Conservation (phyloP, 1,140 invertebrate species). For the Caenorhabditis brenneri region DNA sequence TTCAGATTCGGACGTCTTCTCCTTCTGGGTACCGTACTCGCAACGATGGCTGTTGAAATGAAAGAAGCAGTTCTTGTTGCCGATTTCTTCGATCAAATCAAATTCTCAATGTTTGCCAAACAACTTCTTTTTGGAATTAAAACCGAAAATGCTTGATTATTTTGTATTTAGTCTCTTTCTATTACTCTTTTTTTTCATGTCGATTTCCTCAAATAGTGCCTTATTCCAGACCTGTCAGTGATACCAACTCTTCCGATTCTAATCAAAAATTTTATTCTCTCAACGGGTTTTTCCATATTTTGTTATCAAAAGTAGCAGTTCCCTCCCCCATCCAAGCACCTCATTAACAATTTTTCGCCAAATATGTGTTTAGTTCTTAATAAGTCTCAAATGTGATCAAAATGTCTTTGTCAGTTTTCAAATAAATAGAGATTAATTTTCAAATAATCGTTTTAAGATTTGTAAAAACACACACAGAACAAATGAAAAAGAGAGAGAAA, state of each 20-base stretch:
- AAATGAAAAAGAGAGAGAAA: too few species aligned
- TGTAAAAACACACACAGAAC: too few species aligned
- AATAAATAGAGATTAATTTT: not conserved
- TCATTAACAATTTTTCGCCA: not conserved
- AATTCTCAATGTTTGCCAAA: conserved; percentile 65
- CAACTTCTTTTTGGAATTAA: conserved; percentile 65
- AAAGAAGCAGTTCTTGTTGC: conserved; percentile 69
- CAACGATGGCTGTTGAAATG: conserved; percentile 71
- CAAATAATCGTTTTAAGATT: too few species aligned
- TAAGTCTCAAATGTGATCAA: not conserved
- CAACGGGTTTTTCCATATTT: not conserved
- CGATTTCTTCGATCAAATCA: conserved; percentile 69
- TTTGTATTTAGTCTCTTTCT: not conserved
- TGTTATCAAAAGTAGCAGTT: too few species aligned
- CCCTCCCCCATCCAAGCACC: too few species aligned
- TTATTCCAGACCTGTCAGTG: not conserved
- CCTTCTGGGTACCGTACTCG: conserved; percentile 67
- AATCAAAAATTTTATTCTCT: not conserved
- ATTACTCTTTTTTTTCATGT: not conserved
- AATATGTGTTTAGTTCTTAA: not conserved
- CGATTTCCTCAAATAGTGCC: not conserved
- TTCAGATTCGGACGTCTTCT: conserved; percentile 56
- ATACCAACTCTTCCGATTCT: not conserved
- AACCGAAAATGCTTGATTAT: conserved; percentile 36
- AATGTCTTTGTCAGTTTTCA: not conserved